Evolutionary conservation across 2,888 invertebrate genomes (phyloP).

Genomic region (Drosophila kanekoi): DNA sequence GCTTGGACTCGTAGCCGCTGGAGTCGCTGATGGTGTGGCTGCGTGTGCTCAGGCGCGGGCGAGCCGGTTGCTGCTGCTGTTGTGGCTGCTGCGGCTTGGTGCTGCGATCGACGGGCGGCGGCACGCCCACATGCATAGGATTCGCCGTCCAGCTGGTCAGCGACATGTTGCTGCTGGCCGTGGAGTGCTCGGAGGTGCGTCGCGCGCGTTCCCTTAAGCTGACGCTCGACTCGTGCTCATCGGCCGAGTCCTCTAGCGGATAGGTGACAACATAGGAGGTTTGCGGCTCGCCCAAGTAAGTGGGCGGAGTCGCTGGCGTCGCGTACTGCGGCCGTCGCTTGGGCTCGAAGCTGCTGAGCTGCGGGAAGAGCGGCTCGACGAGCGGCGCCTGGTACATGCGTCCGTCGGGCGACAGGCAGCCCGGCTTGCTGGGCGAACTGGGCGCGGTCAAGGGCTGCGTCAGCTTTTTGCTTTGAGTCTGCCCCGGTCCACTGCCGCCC

Average conservation of each 20-base stretch:
- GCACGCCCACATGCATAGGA: conserved; percentile 59
- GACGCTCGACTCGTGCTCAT: conserved; percentile 62
- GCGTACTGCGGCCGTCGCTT: conserved; percentile 78
- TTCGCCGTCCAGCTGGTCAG: conserved; percentile 80
- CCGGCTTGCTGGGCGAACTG: conserved; percentile 65
- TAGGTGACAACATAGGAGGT: conserved; percentile 79
- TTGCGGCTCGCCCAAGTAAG: conserved; percentile 71
- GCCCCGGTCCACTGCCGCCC: conserved; percentile 30
- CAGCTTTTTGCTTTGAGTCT: not conserved
- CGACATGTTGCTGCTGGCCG: conserved; percentile 67
- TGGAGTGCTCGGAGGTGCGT: conserved; percentile 75
- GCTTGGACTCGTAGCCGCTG: conserved; percentile 23
- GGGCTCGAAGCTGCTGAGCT: conserved; percentile 74
- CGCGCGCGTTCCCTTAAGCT: conserved; percentile 49
- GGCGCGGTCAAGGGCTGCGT: conserved; percentile 36
- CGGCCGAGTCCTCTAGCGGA: conserved; percentile 74
- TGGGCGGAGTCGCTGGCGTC: conserved; percentile 10
- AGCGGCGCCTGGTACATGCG: conserved; percentile 82
- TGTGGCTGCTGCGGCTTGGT: conserved; percentile 43
- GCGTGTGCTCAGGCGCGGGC: conserved; percentile 7
- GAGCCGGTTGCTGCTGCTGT: not conserved
- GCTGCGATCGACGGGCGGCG: conserved; percentile 61
- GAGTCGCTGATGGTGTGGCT: conserved; percentile 18
- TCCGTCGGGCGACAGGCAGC: conserved; percentile 83
- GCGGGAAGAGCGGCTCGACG: conserved; percentile 83